These are phyloP conservation scores for Frankliniella fusca DNA, from an alignment of 2,888 invertebrate genomes.

Conservation along the genomic window DNA sequence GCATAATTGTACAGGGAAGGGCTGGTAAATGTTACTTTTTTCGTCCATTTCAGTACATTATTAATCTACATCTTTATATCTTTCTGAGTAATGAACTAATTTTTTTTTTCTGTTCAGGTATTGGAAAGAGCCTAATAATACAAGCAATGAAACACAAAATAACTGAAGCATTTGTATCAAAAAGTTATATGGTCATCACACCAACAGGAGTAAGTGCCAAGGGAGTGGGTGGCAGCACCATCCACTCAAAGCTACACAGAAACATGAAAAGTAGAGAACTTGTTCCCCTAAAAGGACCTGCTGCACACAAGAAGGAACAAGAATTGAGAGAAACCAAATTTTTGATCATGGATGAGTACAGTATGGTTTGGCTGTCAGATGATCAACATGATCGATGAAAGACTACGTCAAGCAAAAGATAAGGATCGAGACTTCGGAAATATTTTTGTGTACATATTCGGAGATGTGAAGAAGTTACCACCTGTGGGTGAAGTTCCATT, in stretches of 20 bases:
- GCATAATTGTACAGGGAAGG: not conserved
- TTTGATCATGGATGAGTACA: not conserved
- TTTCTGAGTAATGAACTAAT: not conserved
- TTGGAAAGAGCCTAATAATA: not conserved
- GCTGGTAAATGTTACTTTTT: too few relatives aligned
- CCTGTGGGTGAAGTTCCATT: not conserved
- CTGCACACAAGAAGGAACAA: not conserved
- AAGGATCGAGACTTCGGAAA: not conserved
- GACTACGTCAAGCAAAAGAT: not conserved
- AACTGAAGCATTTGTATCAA: not conserved
- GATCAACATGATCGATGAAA: not conserved
- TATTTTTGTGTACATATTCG: not conserved
- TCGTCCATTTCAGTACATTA: too few relatives aligned
- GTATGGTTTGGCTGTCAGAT: not conserved
- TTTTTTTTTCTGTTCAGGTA: not conserved
- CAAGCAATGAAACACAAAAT: not conserved
- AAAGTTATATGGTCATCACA: not conserved
- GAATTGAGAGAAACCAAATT: not conserved
- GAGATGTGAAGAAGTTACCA: not conserved
- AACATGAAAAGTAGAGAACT: not conserved
- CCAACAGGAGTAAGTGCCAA: not conserved
- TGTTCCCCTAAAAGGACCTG: not conserved
- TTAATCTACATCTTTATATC: not conserved
- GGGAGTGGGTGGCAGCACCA: not conserved
- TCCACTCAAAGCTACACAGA: not conserved